Evolutionary conservation across 2,888 invertebrate species (phyloP).

Genomic region (Dryobota labecula): DNA sequence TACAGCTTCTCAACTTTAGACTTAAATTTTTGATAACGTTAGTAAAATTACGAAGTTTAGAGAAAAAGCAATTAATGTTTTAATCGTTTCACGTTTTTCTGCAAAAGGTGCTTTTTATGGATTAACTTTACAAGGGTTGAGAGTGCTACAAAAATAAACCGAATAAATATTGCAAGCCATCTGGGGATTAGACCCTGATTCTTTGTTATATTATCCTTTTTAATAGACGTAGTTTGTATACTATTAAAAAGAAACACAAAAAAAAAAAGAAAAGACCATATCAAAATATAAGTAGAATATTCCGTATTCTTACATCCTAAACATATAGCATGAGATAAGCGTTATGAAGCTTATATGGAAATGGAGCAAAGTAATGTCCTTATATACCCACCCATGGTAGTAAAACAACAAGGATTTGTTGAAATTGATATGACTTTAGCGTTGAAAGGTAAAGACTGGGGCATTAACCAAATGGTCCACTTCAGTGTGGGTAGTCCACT

Average conservation of each 20-base stretch:
- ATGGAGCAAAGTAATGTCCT: slow-evolving; percentile 28
- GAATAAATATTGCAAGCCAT: slow-evolving; percentile 40
- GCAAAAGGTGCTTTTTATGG: slow-evolving; percentile 56
- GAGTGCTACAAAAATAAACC: slow-evolving; percentile 36
- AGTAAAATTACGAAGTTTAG: slow-evolving; percentile 43
- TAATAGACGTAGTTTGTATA: slow-evolving; percentile 18
- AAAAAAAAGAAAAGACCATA: slow-evolving; percentile 7
- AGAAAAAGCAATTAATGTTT: slow-evolving; percentile 54
- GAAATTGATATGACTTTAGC: slow-evolving; percentile 43
- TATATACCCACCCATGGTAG: slow-evolving; percentile 25
- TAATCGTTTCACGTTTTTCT: slow-evolving; percentile 52
- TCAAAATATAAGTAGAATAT: slow-evolving; percentile 23
- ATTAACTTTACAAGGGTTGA: slow-evolving; percentile 55
- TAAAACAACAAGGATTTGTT: slow-evolving; percentile 39
- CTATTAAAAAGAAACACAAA: slow-evolving; percentile 14
- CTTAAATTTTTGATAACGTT: slow-evolving; percentile 41
- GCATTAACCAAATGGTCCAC: slow-evolving; percentile 69
- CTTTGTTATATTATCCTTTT: slow-evolving; percentile 33
- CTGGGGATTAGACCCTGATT: slow-evolving; percentile 32
- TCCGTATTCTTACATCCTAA: slow-evolving; percentile 9
- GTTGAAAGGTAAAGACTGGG: slow-evolving; percentile 48
- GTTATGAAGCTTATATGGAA: slow-evolving; percentile 42
- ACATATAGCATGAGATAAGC: slow-evolving; percentile 33
- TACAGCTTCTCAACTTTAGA: slow-evolving; percentile 14
- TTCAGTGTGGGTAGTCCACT: slow-evolving; percentile 65